Evolutionary conservation across 2,113 vertebrate genomes (phyloP).

Genomic region (Alaudala cheleensis): DNA sequence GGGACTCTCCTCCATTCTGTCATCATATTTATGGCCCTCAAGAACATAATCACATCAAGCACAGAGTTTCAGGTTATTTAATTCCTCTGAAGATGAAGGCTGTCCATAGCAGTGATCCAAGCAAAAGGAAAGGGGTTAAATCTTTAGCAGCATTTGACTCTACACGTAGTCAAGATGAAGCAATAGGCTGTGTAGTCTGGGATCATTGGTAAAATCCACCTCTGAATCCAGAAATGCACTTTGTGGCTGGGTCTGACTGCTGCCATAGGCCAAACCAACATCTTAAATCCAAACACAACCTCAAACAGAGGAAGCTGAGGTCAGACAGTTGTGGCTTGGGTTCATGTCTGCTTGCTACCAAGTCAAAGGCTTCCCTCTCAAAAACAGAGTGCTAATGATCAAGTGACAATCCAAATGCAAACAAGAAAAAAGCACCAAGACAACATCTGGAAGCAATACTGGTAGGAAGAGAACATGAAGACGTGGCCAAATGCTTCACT

Average conservation of each 20-base stretch:
- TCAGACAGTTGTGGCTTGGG: slow-evolving; percentile 36
- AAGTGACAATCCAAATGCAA: not conserved
- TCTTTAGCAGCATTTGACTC: not conserved
- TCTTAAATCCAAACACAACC: slow-evolving; percentile 15
- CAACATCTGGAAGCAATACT: slow-evolving; percentile 67
- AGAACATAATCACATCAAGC: not conserved
- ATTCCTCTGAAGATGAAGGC: not conserved
- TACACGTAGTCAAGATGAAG: not conserved
- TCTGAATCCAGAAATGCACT: not conserved
- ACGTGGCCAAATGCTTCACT: slow-evolving; percentile 44
- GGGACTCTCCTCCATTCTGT: not conserved
- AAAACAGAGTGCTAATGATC: slow-evolving; percentile 34
- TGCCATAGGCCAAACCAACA: slow-evolving; percentile 3
- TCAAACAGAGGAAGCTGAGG: slow-evolving; percentile 28
- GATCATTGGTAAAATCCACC: not conserved
- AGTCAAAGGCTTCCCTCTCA: slow-evolving; percentile 13
- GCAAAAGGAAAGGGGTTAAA: not conserved
- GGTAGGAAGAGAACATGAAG: slow-evolving; percentile 10
- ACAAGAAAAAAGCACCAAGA: slow-evolving; percentile 9
- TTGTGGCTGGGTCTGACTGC: not conserved
- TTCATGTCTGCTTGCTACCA: not conserved
- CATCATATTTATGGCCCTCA: not conserved
- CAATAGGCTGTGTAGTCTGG: not conserved
- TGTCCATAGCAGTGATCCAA: not conserved
- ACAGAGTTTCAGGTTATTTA: not conserved